phyloP scores from a whole-genome alignment of 92 coral and sea anemone species.

The Phenganax subtilis region DNA sequence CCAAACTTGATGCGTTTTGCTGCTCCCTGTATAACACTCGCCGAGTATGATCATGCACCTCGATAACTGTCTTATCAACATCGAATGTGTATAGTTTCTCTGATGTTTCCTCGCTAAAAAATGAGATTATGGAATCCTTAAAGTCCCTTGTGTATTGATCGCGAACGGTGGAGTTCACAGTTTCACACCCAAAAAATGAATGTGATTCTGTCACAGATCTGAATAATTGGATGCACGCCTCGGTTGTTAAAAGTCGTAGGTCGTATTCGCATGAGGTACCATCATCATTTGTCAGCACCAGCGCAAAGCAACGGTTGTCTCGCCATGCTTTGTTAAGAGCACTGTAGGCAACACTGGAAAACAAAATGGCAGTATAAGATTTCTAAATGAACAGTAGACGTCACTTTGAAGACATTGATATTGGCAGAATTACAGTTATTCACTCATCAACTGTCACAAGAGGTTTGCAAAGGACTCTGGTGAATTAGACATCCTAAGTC shows the following conservation, averaged over 20 bases:
- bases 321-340: conserved; percentile 37
- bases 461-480: no score
- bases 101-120: conserved; percentile 90
- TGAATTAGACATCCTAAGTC: no score
- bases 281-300: conserved; percentile 22
- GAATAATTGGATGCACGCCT: conserved; percentile 82
- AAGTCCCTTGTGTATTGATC: conserved; percentile 94
- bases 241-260: conserved; percentile 61
- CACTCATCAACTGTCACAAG: no score
- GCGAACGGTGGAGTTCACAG: conserved; percentile 81
- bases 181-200: conserved; percentile 95
- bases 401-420: no score
- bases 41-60: conserved; percentile 86
- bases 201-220: conserved; percentile 95
- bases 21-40: conserved; percentile 74
- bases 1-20: conserved; percentile 59
- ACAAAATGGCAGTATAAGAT: background rate
- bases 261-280: conserved; percentile 21
- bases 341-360: conserved; percentile 26
- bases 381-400: no score
- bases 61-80: conserved; percentile 81
- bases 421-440: no score
- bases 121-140: conserved; percentile 74
- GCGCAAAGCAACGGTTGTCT: conserved; percentile 23
- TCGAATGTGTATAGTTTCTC: conserved; percentile 96